phyloP scores from a whole-genome alignment of 2,113 vertebrate genomes.

The Ceratotherium simum region DNA sequence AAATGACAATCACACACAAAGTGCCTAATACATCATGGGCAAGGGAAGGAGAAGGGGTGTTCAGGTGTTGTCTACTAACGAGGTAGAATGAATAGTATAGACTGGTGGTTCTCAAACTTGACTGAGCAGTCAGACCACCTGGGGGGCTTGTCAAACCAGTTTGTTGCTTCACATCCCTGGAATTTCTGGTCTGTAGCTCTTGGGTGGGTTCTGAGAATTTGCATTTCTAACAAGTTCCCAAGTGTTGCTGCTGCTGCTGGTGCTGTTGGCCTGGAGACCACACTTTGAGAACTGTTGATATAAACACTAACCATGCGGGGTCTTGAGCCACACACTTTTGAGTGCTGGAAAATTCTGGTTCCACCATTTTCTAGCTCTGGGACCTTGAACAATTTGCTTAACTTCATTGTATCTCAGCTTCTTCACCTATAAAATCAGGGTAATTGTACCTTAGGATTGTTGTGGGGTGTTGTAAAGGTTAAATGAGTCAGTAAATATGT shows the following conservation, averaged over 20 bases:
- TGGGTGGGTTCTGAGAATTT: not conserved
- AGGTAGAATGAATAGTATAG: not conserved
- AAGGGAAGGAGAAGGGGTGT: not conserved
- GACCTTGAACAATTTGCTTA: not conserved
- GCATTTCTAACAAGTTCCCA: not conserved
- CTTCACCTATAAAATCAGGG: not conserved
- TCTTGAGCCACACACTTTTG: not conserved
- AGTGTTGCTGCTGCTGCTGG: not conserved
- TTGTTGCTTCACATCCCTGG: not conserved
- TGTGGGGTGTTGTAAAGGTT: not conserved
- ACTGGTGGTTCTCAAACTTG: not conserved
- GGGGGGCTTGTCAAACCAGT: not conserved
- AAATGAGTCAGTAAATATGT: not conserved
- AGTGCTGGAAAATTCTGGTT: not conserved
- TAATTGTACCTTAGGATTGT: not conserved
- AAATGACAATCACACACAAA: not conserved
- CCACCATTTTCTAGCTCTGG: not conserved
- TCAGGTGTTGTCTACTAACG: not conserved
- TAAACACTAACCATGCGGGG: not conserved
- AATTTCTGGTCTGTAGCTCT: not conserved
- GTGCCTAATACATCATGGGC: no score
- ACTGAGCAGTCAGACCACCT: not conserved
- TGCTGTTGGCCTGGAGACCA: not conserved
- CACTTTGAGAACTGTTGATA: not conserved
- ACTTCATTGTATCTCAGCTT: not conserved